Base-by-base conservation (phyloP, 2,113 vertebrate species). In the Ifrita kowaldi region DNA sequence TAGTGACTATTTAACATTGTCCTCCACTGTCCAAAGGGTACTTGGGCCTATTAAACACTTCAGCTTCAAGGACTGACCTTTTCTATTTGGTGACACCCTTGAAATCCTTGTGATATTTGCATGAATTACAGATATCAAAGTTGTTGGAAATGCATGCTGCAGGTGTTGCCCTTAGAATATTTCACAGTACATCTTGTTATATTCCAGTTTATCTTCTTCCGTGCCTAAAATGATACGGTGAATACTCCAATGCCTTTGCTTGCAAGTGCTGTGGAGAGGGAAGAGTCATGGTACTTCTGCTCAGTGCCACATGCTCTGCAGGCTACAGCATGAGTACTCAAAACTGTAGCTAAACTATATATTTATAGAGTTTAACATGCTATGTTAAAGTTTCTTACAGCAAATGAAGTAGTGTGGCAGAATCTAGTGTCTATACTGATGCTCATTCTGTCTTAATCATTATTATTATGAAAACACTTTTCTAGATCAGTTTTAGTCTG, bases 31-130 rank as follows among this genome's bases (percentile, higher is more conserved):
- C 35, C 68, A 64, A 35, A 52, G 21, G 1, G 5, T 32, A 39
- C 0, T 1, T 42, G 30, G 8, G 21, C 13, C 20, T 62, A 6
- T n/a, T 13, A 47, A 11, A 50, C 0, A 0, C 18, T 39, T 63
- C 44, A 60, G 7, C 28, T 49, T 75, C 41, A 81, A 68, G 6
- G 32, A 26, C 12, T 68, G 33, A 21, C 16, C 3, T 9, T 32
- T 16, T 9, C 50, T 33, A 53, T 47, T 33, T 47, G 19, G 35
- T 35, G 44, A 33, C 2, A 5, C 19, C 74, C 14, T 52, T 74
- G 16, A 42, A 49, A 74, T 44, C 7, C 13, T 70, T 11, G 9
- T 13, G 10, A 33, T 59, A 41, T 20, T 60, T 65, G 64, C 7
- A 11, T 28, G 1, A 60, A 63, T 32, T 77, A 19, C 12, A 27